phyloP scores from a whole-genome alignment of 2,113 vertebrate species.

The Chrysochloris asiatica region DNA sequence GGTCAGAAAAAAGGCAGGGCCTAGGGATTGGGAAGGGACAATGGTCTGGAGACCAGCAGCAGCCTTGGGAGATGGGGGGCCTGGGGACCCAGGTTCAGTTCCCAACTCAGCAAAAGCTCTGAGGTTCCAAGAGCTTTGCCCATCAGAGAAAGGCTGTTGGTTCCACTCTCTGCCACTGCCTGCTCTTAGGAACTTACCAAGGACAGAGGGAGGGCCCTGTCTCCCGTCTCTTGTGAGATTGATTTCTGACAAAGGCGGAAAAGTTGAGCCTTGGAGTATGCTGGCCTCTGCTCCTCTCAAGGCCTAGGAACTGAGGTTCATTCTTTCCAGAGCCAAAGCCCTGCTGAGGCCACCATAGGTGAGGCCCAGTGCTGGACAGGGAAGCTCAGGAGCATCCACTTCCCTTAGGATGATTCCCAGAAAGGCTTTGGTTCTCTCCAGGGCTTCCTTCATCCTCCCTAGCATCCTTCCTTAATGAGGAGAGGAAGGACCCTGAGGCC shows the following conservation, averaged over 20 bases:
- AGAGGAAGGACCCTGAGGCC: slow-evolving; percentile 53
- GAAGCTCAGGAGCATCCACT: not conserved
- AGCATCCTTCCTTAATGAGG: slow-evolving; percentile 39
- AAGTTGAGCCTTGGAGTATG: slow-evolving; percentile 39
- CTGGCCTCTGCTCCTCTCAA: slow-evolving; percentile 44
- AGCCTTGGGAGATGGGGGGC: no score
- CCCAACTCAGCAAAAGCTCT: not conserved
- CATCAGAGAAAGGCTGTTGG: not conserved
- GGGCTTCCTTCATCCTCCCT: not conserved
- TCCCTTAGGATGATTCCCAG: slow-evolving; percentile 43
- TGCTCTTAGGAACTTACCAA: not conserved
- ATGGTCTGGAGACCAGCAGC: not conserved
- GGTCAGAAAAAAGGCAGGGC: not conserved
- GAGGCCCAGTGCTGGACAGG: not conserved
- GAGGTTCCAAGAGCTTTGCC: not conserved
- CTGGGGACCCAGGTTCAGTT: not conserved
- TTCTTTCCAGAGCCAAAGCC: slow-evolving; percentile 38
- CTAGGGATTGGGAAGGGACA: accelerated
- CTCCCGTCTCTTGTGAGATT: not conserved
- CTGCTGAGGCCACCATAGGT: not conserved
- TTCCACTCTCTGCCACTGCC: not conserved
- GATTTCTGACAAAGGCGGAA: not conserved
- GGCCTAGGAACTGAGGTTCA: not conserved
- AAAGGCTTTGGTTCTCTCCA: slow-evolving; percentile 19
- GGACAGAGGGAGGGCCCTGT: not conserved